Evolutionary conservation across 2,797 vertebrate genomes (phyloP), one percentile per base, ranked within the genome.

Genomic region (Podargus strigoides): DNA sequence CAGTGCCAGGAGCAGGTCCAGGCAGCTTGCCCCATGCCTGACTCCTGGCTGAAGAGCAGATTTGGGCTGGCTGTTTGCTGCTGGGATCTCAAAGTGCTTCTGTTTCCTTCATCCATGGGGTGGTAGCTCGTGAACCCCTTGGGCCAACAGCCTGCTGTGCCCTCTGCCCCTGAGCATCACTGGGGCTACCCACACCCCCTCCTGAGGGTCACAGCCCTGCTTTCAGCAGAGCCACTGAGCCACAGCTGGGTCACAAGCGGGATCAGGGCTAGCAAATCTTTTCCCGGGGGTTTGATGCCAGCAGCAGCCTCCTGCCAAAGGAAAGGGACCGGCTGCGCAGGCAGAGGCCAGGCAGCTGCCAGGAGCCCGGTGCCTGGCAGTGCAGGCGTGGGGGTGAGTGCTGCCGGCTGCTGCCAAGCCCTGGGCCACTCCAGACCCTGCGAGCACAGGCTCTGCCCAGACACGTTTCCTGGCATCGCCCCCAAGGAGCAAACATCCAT

Each of bases 271-370:
- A 46, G 12, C 5, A 2, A 30, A 79, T 55, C 55, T 58, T 60
- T 21, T 41, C n/a, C 36, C 0, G 0, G 42, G 78, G 13, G 24
- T 23, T 19, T 2, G 16, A n/a, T 0, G 1, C 22, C 0, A 3
- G 47, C 58, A 89, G 84, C 62, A 70, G 67, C 39, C 39, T 66
- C n/a, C 67, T 14, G 42, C 68, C 66, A 39, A 63, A 73, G 4
- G 4, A 60, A 67, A 67, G 74, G 41, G 59, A 32, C 62, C 4
- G 16, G 56, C 49, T 3, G 42, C 34, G 1, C 77, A 44, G 78
- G 63, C 72, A 47, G 64, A 8, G 30, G 26, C 23, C 37, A 34
- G 85, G 52, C 74, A 85, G 88, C 85, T 92, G 87, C 64, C 0
- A 1, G 28, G 44, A 59, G 58, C 30, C 69, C 0, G 0, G 89